Conservation (phyloP, 2,888 invertebrate species). For the Lepas anatifera region DNA sequence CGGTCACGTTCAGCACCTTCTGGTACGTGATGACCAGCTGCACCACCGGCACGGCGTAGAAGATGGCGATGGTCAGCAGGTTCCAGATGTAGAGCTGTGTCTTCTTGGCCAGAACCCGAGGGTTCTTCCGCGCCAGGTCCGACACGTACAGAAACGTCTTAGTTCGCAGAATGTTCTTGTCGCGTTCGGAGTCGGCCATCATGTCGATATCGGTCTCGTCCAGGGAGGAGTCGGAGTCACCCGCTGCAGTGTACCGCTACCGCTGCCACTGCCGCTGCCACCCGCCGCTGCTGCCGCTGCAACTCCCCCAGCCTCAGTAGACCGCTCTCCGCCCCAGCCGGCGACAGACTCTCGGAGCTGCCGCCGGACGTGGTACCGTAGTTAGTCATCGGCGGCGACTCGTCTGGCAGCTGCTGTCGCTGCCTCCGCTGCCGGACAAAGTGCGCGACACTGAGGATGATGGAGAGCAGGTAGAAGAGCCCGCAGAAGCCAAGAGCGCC, state of each 20-base stretch:
- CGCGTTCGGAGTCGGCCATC: slow-evolving; percentile 42
- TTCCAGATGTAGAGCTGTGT: slow-evolving; percentile 62
- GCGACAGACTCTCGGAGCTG: too few species aligned
- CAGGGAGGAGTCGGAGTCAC: slow-evolving; percentile 36
- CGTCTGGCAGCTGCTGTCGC: not conserved
- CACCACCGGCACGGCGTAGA: slow-evolving; percentile 72
- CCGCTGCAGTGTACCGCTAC: not conserved
- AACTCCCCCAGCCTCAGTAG: too few species aligned
- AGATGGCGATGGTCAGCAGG: slow-evolving; percentile 62
- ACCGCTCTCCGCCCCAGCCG: too few species aligned
- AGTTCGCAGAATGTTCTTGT: slow-evolving; percentile 45
- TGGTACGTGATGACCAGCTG: slow-evolving; percentile 73
- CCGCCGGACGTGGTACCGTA: not conserved
- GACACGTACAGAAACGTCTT: slow-evolving; percentile 45
- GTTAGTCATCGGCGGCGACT: not conserved
- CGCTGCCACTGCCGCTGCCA: not conserved
- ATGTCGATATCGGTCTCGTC: slow-evolving; percentile 46
- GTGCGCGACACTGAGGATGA: slow-evolving; percentile 19
- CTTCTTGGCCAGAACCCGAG: slow-evolving; percentile 46
- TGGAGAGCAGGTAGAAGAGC: slow-evolving; percentile 22
- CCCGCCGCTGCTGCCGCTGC: too few species aligned
- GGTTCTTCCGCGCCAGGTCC: slow-evolving; percentile 52
- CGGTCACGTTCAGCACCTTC: slow-evolving; percentile 51
- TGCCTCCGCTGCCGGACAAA: slow-evolving; percentile 17
- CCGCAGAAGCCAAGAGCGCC: slow-evolving; percentile 24